Percentiles rank a stretch among this genome's conserved stretches.
phyloP scores from a whole-genome alignment of 2,888 invertebrate species.

The Cosmia trapezina region DNA sequence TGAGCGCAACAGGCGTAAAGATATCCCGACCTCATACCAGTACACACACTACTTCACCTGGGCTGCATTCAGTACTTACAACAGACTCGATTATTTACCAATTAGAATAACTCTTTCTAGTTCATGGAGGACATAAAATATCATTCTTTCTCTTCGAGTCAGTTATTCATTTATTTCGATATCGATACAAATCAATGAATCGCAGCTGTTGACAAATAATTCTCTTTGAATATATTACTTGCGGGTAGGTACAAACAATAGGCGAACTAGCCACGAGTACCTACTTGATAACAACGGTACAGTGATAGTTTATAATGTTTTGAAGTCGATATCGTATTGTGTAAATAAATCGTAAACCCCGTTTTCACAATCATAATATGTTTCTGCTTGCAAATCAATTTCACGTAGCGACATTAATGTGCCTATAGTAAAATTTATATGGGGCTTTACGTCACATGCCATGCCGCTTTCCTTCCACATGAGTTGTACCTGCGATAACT shows the following conservation, averaged over 20 bases:
- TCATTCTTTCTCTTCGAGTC: constrained; percentile 17
- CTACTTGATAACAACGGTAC: constrained; percentile 71
- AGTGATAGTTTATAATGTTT: constrained; percentile 86
- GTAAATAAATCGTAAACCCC: constrained; percentile 91
- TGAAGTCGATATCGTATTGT: constrained; percentile 85
- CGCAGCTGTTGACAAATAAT: constrained; percentile 37
- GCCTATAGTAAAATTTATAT: constrained; percentile 90
- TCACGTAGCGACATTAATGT: constrained; percentile 90
- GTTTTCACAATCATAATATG: constrained; percentile 91
- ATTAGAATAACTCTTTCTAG: constrained; percentile 42
- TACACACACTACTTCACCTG: constrained; percentile 39
- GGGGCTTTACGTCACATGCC: constrained; percentile 86
- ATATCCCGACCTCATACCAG: constrained; percentile 66
- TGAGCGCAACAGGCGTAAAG: constrained; percentile 76
- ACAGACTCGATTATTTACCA: constrained; percentile 32
- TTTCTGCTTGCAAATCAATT: constrained; percentile 90
- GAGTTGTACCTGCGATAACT: constrained; percentile 81
- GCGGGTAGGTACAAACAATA: constrained; percentile 39
- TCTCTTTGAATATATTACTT: constrained; percentile 36
- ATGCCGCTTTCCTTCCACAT: constrained; percentile 83
- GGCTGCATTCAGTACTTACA: constrained; percentile 12
- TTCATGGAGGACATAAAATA: constrained; percentile 41
- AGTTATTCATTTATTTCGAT: constrained; percentile 19
- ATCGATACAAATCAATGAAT: constrained; percentile 55
- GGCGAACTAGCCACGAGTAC: constrained; percentile 63